phyloP scores from a whole-genome alignment of 2,888 invertebrate species.

The Syrista parreyssii region DNA sequence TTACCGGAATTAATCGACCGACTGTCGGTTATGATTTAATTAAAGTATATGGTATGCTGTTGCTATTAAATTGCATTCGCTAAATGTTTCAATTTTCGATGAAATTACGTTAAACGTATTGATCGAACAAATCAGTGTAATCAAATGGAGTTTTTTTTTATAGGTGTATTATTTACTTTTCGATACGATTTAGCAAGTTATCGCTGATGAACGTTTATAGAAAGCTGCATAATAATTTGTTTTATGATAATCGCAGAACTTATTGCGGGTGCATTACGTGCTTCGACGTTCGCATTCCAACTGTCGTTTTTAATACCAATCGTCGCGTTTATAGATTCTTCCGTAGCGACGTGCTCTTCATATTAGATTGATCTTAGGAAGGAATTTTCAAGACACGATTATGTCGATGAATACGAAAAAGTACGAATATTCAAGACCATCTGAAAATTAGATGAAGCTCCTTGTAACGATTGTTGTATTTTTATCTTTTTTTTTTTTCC shows the following conservation, averaged over 20 bases:
- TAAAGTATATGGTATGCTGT: neutral
- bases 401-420: neutral
- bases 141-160: neutral
- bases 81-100: neutral
- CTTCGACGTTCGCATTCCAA: neutral
- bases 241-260: neutral
- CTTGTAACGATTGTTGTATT: neutral
- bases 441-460: neutral
- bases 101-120: neutral
- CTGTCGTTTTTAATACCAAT: neutral
- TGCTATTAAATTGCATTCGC: neutral
- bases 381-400: neutral
- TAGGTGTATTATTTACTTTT: neutral
- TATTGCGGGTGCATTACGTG: neutral
- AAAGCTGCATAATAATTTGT: neutral
- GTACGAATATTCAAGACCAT: neutral
- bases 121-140: neutral
- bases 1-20: neutral
- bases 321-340: neutral
- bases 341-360: neutral
- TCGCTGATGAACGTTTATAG: neutral
- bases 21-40: neutral
- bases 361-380: neutral
- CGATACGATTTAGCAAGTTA: neutral
- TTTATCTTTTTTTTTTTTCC: neutral